These are phyloP conservation scores for Biston stratarius DNA, from an alignment of 2,888 invertebrate genomes.

Conservation along the genomic window DNA sequence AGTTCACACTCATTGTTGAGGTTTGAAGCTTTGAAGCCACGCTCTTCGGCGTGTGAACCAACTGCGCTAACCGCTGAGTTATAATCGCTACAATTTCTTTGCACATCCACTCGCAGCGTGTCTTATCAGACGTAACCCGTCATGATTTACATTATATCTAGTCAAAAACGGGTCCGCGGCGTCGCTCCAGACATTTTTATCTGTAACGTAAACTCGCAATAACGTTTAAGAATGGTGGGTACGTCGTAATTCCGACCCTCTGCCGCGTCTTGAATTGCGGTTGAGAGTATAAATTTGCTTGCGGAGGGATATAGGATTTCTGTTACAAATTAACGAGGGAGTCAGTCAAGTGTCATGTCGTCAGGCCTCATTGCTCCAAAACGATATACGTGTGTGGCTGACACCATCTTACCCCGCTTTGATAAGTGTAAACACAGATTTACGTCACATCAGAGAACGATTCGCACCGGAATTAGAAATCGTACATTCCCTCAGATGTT, in stretches of 20 bases:
- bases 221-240: slow-evolving; percentile 55
- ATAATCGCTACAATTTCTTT: neutral
- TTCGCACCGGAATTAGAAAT: slow-evolving; percentile 37
- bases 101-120: neutral
- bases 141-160: slow-evolving; percentile 44
- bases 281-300: slow-evolving; percentile 61
- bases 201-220: slow-evolving; percentile 71
- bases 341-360: slow-evolving; percentile 78
- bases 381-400: slow-evolving; percentile 63
- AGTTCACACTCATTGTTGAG: too few species aligned
- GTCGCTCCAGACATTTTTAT: slow-evolving; percentile 69
- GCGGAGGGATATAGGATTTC: slow-evolving; percentile 62
- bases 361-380: slow-evolving; percentile 62
- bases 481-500: slow-evolving; percentile 13
- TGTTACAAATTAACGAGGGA: slow-evolving; percentile 79
- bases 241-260: slow-evolving; percentile 57
- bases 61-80: too few species aligned
- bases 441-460: slow-evolving; percentile 41
- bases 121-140: slow-evolving; percentile 6
- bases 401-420: slow-evolving; percentile 54
- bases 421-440: slow-evolving; percentile 60
- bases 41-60: too few species aligned
- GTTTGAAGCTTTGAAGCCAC: too few species aligned
- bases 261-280: slow-evolving; percentile 53
- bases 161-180: slow-evolving; percentile 48